phyloP scores from a whole-genome alignment of 1,140 invertebrate species.

The Eumeta japonica region DNA sequence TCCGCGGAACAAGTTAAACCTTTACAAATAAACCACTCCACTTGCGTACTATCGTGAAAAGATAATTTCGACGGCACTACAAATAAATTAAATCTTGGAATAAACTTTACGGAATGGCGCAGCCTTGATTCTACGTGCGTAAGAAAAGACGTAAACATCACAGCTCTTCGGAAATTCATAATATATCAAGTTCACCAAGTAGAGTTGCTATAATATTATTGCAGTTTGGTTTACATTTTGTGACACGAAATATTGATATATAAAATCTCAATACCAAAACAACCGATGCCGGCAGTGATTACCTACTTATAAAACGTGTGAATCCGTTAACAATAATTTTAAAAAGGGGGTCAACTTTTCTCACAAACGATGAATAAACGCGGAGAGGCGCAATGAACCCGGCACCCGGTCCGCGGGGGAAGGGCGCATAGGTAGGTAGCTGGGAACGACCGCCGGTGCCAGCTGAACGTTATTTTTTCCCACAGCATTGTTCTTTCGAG shows the following conservation, averaged over 20 bases:
- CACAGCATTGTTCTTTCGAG: slow-evolving; percentile 57
- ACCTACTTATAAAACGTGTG: slow-evolving; percentile 49
- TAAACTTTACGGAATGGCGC: slow-evolving; percentile 36
- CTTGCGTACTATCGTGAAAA: slow-evolving; percentile 36
- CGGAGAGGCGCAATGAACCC: slow-evolving; percentile 55
- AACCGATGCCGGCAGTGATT: too few species aligned
- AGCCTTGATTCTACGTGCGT: slow-evolving; percentile 33
- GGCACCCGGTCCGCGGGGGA: slow-evolving; percentile 46
- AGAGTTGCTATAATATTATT: too few species aligned
- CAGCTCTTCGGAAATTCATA: too few species aligned
- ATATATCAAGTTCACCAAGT: too few species aligned
- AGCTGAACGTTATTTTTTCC: slow-evolving; percentile 59
- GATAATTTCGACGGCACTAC: slow-evolving; percentile 37
- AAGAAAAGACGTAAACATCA: too few species aligned
- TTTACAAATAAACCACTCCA: slow-evolving; percentile 27
- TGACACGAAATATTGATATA: too few species aligned
- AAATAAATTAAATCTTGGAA: slow-evolving; percentile 44
- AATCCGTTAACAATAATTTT: slow-evolving; percentile 54
- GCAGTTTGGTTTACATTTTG: too few species aligned
- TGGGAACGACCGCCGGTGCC: slow-evolving; percentile 55
- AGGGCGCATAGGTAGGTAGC: slow-evolving; percentile 48
- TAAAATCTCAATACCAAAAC: too few species aligned
- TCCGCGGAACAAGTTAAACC: too few species aligned
- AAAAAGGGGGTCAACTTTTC: slow-evolving; percentile 56
- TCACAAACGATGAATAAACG: slow-evolving; percentile 57